phyloP scores from a whole-genome alignment of 1,140 invertebrate genomes.

The Drosophila sproati region DNA sequence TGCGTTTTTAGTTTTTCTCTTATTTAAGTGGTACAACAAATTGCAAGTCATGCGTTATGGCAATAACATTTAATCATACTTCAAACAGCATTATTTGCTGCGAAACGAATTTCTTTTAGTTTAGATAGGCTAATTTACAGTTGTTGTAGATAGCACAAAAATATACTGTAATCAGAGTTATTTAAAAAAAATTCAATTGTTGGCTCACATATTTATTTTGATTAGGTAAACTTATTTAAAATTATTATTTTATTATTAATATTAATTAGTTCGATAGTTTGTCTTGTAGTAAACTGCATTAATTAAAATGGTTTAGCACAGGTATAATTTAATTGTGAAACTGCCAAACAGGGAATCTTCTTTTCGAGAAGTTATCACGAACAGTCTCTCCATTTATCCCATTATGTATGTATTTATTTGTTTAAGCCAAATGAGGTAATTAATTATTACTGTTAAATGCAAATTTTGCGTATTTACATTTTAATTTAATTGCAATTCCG shows the following conservation, averaged over 20 bases:
- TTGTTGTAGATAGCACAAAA: background rate
- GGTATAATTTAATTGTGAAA: no score
- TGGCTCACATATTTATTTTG: no score
- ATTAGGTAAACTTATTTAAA: no score
- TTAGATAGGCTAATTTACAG: background rate
- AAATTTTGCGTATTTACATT: slow-evolving; percentile 19
- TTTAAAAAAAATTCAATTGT: no score
- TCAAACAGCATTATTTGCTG: background rate
- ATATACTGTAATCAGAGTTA: no score
- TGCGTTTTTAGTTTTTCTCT: slow-evolving; percentile 14
- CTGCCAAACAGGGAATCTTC: no score
- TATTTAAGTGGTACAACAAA: background rate
- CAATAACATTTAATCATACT: background rate
- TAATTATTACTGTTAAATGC: slow-evolving; percentile 26
- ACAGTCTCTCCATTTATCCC: background rate
- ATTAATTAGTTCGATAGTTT: no score
- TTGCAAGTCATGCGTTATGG: slow-evolving; percentile 28
- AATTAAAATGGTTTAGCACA: no score
- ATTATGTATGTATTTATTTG: background rate
- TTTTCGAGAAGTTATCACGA: no score
- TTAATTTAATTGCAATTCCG: slow-evolving; percentile 3
- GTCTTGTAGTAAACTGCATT: no score
- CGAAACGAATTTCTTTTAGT: background rate
- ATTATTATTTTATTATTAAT: no score
- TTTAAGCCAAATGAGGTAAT: slow-evolving; percentile 5